Conservation (phyloP, 2,797 vertebrate genomes). For the Helostoma temminkii region DNA sequence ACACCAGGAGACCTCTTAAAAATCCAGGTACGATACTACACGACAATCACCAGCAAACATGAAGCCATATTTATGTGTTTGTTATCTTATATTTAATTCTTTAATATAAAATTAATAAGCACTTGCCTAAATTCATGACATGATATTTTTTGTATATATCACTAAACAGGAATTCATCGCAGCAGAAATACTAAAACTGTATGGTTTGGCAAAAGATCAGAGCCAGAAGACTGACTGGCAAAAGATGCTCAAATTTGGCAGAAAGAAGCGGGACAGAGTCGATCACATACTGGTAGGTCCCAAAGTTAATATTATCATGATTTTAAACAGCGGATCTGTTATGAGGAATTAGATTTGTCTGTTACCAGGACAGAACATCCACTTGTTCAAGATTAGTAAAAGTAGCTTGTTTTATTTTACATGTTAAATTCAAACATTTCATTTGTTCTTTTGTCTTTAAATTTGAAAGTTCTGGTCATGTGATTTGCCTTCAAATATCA, state of each 20-base stretch:
- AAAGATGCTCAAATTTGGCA: constrained; percentile 98
- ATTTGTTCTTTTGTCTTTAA: too few relatives aligned
- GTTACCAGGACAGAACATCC: not conserved
- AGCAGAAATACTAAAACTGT: constrained; percentile 91
- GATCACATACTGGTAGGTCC: constrained; percentile 94
- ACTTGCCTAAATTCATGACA: not conserved
- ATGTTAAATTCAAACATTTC: too few relatives aligned
- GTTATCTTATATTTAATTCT: not conserved
- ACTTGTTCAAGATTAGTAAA: not conserved
- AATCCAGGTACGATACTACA: constrained; percentile 87
- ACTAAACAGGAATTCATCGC: constrained; percentile 87
- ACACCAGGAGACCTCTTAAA: constrained; percentile 86
- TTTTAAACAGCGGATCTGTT: not conserved
- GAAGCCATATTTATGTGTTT: too few relatives aligned
- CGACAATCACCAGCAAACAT: not conserved
- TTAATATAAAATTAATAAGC: too few relatives aligned
- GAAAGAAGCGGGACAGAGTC: constrained; percentile 96
- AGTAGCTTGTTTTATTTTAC: not conserved
- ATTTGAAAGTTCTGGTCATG: too few relatives aligned
- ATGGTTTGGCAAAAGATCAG: constrained; percentile 89
- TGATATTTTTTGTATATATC: not conserved
- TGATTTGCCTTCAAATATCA: too few relatives aligned
- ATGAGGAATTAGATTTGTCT: not conserved
- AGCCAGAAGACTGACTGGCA: constrained; percentile 97
- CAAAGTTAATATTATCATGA: not conserved